phyloP scores from a whole-genome alignment of 2,888 invertebrate genomes.

The Serripes groenlandicus region DNA sequence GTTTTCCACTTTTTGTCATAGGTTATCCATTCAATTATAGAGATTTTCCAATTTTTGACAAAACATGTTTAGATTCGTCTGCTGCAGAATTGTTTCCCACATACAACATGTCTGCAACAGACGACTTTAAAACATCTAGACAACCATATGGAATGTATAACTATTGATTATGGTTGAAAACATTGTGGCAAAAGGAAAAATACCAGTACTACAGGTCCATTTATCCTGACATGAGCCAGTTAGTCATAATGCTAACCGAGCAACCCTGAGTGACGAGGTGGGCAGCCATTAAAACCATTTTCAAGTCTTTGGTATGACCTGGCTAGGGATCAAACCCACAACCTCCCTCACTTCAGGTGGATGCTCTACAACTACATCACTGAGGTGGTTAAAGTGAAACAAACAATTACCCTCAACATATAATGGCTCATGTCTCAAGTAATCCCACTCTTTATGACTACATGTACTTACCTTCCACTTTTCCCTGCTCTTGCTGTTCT shows the following conservation, averaged over 20 bases:
- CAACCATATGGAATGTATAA: not conserved
- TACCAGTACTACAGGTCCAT: not conserved
- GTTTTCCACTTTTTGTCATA: not conserved
- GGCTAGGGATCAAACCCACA: too few species aligned
- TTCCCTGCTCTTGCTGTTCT: slow-evolving; percentile 98
- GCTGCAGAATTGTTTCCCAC: not conserved
- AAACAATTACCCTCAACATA: too few species aligned
- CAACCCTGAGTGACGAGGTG: not conserved
- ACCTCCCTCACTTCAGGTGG: too few species aligned
- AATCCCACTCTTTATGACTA: not conserved
- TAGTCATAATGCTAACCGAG: not conserved
- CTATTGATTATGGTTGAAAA: not conserved
- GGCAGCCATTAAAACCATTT: too few species aligned
- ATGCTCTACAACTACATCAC: too few species aligned
- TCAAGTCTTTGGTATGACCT: too few species aligned
- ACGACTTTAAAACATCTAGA: not conserved
- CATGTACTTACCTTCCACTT: slow-evolving; percentile 90
- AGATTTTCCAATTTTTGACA: too few species aligned
- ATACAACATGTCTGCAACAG: not conserved
- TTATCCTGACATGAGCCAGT: not conserved
- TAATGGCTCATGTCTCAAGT: not conserved
- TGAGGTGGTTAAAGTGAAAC: too few species aligned
- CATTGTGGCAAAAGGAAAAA: not conserved
- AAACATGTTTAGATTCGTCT: too few species aligned
- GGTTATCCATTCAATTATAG: too few species aligned